Percentiles rank a stretch among this genome's conserved stretches.
These are phyloP conservation scores for Eustalomyia histrio DNA, from an alignment of 2,888 invertebrate genomes.

Conservation along the genomic window DNA sequence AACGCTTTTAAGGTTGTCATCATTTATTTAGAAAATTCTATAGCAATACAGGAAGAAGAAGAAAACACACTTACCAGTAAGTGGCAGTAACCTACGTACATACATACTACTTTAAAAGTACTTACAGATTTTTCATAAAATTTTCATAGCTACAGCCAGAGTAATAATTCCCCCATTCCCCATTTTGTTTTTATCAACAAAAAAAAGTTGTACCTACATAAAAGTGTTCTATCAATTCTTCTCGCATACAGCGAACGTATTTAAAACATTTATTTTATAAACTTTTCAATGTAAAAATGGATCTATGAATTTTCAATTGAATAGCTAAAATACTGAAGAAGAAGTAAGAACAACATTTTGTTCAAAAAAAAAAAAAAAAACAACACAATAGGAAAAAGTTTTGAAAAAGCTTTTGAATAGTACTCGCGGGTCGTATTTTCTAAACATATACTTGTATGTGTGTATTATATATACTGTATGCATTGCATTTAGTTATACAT, in stretches of 20 bases:
- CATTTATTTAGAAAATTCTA: slow-evolving; percentile 65
- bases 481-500: not conserved
- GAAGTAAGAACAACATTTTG: slow-evolving; percentile 7
- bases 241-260: slow-evolving; percentile 35
- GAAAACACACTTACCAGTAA: not conserved
- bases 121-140: slow-evolving; percentile 44
- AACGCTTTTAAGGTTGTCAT: slow-evolving; percentile 69
- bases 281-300: slow-evolving; percentile 56
- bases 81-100: not conserved
- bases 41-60: not conserved
- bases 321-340: slow-evolving; percentile 12
- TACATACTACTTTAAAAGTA: slow-evolving; percentile 43
- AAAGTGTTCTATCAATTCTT: slow-evolving; percentile 51
- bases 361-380: slow-evolving; percentile 11
- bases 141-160: slow-evolving; percentile 13
- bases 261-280: slow-evolving; percentile 54
- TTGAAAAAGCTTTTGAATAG: slow-evolving; percentile 40
- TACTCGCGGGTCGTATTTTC: slow-evolving; percentile 52
- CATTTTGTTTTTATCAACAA: not conserved
- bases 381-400: not conserved
- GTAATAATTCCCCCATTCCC: not conserved
- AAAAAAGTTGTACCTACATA: slow-evolving; percentile 39
- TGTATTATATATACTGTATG: not conserved
- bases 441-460: not conserved
- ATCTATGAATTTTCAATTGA: slow-evolving; percentile 64